A percentile compares a stretch with the other conserved stretches of the same genome.
These are phyloP conservation scores for Cinclus mexicanus DNA, from an alignment of 2,113 vertebrate genomes.

Conservation along the genomic window DNA sequence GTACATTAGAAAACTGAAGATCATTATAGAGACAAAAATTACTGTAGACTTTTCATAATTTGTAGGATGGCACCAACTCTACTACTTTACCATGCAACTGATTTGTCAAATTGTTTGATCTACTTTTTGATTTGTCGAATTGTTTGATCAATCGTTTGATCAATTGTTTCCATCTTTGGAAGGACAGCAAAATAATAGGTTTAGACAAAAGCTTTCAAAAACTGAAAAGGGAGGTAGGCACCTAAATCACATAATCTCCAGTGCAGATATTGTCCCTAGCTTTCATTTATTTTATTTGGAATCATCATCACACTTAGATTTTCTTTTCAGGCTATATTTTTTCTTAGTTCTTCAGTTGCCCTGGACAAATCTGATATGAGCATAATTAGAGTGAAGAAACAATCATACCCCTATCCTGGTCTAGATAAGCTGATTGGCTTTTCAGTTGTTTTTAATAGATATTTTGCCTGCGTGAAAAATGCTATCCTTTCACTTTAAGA, in stretches of 20 bases:
- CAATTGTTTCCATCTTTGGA: neutral
- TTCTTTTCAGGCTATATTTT: neutral
- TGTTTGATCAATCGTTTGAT: neutral
- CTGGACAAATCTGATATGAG: neutral
- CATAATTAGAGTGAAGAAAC: neutral
- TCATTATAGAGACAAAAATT: neutral
- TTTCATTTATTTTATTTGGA: neutral
- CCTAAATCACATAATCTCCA: neutral
- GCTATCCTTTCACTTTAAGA: neutral
- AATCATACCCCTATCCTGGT: neutral
- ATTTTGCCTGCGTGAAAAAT: neutral
- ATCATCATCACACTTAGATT: neutral
- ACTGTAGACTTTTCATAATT: neutral
- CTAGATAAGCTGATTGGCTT: neutral
- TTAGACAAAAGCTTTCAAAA: neutral
- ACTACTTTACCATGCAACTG: neutral
- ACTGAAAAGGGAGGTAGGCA: neutral
- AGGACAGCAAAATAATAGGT: neutral
- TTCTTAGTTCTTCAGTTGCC: neutral
- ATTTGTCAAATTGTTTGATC: neutral
- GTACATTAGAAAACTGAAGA: neutral
- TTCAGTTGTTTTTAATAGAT: neutral
- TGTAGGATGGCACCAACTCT: neutral
- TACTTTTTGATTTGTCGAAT: neutral
- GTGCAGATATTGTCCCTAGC: neutral